Base-by-base conservation (phyloP, 2,797 vertebrate genomes). In the Danio albolineatus region DNA sequence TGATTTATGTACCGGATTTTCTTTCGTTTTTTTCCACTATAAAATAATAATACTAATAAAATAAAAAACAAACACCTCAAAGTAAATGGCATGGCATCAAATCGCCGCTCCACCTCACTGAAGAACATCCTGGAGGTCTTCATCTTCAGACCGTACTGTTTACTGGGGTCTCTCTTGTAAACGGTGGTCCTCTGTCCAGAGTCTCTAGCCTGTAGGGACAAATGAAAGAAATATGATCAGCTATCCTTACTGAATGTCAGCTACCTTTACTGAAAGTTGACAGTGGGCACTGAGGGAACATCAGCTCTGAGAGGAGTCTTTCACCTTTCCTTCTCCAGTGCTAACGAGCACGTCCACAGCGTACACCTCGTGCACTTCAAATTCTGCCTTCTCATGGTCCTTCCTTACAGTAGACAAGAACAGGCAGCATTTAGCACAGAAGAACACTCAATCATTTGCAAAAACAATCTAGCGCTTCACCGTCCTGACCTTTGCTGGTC, bases 61-160 rank as follows among this genome's bases (percentile, higher is more conserved):
- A 28, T 46, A 13, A 59, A 46, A 77, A 67, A 6, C 10, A 74
- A 69, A 53, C 91, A 98, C 97, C 98, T 95, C 83, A 99, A 94
- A 88, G 97, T 99, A 87, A 99, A 99, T 0, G 98, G 97, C 98
- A 99, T 98, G 38, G 96, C 94, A 84, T 97, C 96, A 14, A 98
- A 99, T 82, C 97, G 95, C 85, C 95, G 93, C 90, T 99, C 97
- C 87, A 99, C 95, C 89, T 99, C 97, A 51, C 97, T 98, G 91
- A 99, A 97, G 92, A 99, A 98, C 54, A 93, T 94, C 86, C 97
- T 96, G 57, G 98, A 99, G 36, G 97, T 96, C 94, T 99, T 99
- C 97, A 99, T 99, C 91, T 98, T 99, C 86, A 99, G 85, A 76
- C 97, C 97, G 3, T 99, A 99, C 86, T 98, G 96, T 87, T 98